Conservation (phyloP, 2,888 invertebrate species). For the Protonemura montana region DNA sequence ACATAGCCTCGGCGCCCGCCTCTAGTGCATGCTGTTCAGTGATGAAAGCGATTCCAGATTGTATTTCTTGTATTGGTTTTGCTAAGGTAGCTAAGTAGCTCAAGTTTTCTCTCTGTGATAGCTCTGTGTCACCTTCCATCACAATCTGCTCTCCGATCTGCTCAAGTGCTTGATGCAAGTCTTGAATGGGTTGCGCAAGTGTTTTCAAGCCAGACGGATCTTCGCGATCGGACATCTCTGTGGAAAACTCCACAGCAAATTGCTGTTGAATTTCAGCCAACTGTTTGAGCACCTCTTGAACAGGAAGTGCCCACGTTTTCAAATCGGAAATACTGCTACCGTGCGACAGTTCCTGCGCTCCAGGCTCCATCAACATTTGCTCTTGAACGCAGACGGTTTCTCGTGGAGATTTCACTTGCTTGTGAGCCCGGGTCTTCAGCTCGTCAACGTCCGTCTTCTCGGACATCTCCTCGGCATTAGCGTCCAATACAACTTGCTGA, state of each 20-base stretch:
- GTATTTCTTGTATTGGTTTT: slow-evolving; percentile 46
- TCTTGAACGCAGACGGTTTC: slow-evolving; percentile 20
- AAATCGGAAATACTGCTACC: slow-evolving; percentile 34
- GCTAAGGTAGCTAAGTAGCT: slow-evolving; percentile 42
- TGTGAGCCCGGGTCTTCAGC: slow-evolving; percentile 30
- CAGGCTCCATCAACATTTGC: slow-evolving; percentile 39
- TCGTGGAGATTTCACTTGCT: slow-evolving; percentile 22
- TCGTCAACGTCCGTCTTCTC: neutral
- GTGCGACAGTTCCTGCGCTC: slow-evolving; percentile 19
- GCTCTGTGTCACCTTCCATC: slow-evolving; percentile 40
- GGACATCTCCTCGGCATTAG: slow-evolving; percentile 23
- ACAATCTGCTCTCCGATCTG: slow-evolving; percentile 42
- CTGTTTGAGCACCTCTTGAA: slow-evolving; percentile 61
- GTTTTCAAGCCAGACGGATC: slow-evolving; percentile 46
- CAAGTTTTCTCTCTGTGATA: neutral
- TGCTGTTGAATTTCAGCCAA: slow-evolving; percentile 47
- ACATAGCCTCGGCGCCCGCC: slow-evolving; percentile 36
- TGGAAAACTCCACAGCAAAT: slow-evolving; percentile 38
- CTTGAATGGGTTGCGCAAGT: slow-evolving; percentile 45
- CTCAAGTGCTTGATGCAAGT: slow-evolving; percentile 41
- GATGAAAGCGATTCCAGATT: slow-evolving; percentile 46
- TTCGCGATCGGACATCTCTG: slow-evolving; percentile 59
- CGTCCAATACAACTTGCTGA: slow-evolving; percentile 29
- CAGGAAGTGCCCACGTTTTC: slow-evolving; percentile 55
- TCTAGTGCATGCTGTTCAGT: slow-evolving; percentile 41